phyloP scores from a whole-genome alignment of 92 coral and sea anemone genomes.

The Ricordea florida region DNA sequence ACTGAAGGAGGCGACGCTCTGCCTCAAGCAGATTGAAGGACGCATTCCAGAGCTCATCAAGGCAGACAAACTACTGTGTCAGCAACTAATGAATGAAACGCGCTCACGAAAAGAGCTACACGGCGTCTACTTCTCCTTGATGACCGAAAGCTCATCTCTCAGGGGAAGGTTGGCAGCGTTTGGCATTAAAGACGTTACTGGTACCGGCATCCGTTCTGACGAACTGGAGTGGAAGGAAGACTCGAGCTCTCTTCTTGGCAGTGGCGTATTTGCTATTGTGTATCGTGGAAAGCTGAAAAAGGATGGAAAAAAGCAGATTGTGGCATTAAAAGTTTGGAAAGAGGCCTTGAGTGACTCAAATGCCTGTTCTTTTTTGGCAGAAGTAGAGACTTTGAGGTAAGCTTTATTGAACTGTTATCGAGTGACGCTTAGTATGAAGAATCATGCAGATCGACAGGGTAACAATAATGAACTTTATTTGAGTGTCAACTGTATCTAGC shows the following conservation, averaged over 20 bases:
- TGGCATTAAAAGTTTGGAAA: slow-evolving; percentile 32
- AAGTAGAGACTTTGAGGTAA: slow-evolving; percentile 19
- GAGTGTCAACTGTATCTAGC: too few species aligned
- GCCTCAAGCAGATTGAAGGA: neutral
- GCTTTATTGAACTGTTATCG: too few species aligned
- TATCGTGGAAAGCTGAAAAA: slow-evolving; percentile 29
- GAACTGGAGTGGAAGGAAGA: slow-evolving; percentile 50
- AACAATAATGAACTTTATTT: too few species aligned
- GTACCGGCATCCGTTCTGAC: neutral
- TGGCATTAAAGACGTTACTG: neutral
- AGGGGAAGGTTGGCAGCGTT: slow-evolving; percentile 7
- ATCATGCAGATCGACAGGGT: too few species aligned
- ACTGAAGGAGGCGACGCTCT: neutral
- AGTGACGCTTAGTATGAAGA: too few species aligned
- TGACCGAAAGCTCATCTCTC: neutral
- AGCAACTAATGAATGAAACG: neutral
- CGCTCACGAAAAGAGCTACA: neutral
- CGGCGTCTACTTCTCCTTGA: neutral
- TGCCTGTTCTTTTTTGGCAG: neutral
- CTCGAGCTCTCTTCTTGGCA: neutral
- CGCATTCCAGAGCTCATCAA: slow-evolving; percentile 16
- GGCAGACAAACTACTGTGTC: neutral
- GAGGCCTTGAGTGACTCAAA: neutral
- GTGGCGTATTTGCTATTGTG: slow-evolving; percentile 38
- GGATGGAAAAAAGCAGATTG: neutral